A percentile compares a stretch with the other conserved stretches of the same genome.
phyloP scores from a whole-genome alignment of 2,888 invertebrate species.

The Eledone cirrhosa region DNA sequence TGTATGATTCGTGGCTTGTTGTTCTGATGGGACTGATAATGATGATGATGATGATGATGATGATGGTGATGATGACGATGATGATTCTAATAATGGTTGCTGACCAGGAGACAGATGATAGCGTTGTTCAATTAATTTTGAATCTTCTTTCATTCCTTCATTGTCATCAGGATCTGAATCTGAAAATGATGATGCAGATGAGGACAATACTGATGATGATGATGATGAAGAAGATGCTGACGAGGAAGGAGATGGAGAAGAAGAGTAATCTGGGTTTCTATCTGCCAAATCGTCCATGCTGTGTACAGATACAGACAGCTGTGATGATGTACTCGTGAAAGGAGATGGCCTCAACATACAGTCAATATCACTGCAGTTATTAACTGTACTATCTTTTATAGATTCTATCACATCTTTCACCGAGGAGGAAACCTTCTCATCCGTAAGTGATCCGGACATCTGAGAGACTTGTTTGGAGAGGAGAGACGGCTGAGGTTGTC shows the following conservation, averaged over 20 bases:
- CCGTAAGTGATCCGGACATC: neutral
- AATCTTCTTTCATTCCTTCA: neutral
- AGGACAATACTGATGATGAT: neutral
- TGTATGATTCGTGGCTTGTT: neutral
- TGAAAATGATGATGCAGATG: constrained; percentile 10
- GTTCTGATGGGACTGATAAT: neutral
- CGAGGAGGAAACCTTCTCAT: too few species aligned
- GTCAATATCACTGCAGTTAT: too few species aligned
- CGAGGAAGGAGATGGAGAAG: too few species aligned
- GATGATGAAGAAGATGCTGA: neutral
- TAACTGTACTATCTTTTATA: too few species aligned
- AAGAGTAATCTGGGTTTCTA: too few species aligned
- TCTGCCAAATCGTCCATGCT: too few species aligned
- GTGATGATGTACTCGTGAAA: too few species aligned
- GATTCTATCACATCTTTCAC: too few species aligned
- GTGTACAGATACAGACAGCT: too few species aligned
- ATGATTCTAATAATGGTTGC: neutral
- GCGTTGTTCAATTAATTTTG: too few species aligned
- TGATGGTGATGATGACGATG: neutral
- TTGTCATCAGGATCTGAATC: constrained; percentile 8
- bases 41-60: neutral
- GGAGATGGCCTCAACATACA: too few species aligned
- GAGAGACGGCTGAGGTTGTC: neutral
- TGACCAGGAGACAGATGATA: neutral
- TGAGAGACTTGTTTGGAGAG: neutral